phyloP scores from a whole-genome alignment of 2,888 invertebrate species.

The Ornithoptera alexandrae region DNA sequence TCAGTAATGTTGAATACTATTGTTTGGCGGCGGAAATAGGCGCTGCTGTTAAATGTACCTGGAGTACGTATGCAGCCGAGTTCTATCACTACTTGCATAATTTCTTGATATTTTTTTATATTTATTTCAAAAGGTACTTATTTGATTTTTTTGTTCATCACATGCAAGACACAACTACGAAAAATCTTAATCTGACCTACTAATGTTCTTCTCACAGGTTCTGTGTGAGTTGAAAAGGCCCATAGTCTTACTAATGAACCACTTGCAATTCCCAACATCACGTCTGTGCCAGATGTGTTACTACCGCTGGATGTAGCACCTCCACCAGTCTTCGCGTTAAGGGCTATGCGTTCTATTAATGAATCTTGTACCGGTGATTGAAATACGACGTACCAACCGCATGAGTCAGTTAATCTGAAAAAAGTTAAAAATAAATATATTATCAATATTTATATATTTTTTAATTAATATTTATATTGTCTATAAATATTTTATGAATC shows the following conservation, averaged over 20 bases:
- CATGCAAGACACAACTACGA: background rate
- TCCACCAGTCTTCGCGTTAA: conserved; percentile 84
- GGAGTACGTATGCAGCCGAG: too few species aligned
- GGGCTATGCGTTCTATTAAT: conserved; percentile 93
- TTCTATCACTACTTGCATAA: too few species aligned
- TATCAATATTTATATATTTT: too few species aligned
- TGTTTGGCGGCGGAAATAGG: too few species aligned
- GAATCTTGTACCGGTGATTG: conserved; percentile 95
- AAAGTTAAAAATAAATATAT: conserved; percentile 22
- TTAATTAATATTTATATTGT: too few species aligned
- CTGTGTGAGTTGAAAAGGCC: conserved; percentile 75
- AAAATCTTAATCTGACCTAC: conserved; percentile 54
- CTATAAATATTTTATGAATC: too few species aligned
- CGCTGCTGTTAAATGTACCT: too few species aligned
- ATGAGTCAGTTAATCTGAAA: conserved; percentile 92
- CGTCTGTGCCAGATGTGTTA: conserved; percentile 63
- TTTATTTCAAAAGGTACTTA: too few species aligned
- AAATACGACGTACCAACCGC: conserved; percentile 97
- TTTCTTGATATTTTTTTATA: too few species aligned
- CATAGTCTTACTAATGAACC: conserved; percentile 70
- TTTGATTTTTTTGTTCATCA: background rate
- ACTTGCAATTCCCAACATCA: conserved; percentile 74
- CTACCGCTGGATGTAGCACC: conserved; percentile 60
- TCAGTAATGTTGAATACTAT: too few species aligned
- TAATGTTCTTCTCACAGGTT: conserved; percentile 71